These are phyloP conservation scores for Mythimna impura DNA, from an alignment of 2,888 invertebrate species.

Conservation along the genomic window DNA sequence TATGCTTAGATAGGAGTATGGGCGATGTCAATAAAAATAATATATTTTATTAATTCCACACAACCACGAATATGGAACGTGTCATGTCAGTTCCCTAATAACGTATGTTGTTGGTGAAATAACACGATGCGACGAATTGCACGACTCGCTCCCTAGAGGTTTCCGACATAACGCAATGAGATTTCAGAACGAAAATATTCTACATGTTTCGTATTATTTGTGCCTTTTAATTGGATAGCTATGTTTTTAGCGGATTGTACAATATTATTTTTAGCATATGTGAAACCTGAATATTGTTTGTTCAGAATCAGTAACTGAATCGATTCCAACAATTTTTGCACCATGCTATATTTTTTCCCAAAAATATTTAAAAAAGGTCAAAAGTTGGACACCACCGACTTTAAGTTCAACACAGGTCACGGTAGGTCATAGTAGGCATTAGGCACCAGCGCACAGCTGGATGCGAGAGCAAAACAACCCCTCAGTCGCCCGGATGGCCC, in stretches of 20 bases:
- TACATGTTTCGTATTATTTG: background rate
- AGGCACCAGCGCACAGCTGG: background rate
- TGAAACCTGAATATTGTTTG: too few species aligned
- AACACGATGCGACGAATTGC: slow-evolving; percentile 21
- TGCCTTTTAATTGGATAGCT: background rate
- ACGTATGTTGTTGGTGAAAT: slow-evolving; percentile 17
- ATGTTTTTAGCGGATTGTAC: background rate
- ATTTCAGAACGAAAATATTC: background rate
- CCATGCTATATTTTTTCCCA: too few species aligned
- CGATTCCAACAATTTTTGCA: too few species aligned
- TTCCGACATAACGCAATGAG: slow-evolving; percentile 1
- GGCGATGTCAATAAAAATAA: slow-evolving; percentile 1
- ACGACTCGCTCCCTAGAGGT: background rate
- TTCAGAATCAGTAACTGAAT: too few species aligned
- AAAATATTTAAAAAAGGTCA: too few species aligned
- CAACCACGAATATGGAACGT: slow-evolving; percentile 15
- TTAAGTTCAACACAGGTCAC: too few species aligned
- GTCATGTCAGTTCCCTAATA: slow-evolving; percentile 12
- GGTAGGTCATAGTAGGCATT: too few species aligned
- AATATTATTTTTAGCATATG: too few species aligned
- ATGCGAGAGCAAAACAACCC: too few species aligned
- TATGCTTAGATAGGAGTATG: background rate
- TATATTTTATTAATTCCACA: slow-evolving; percentile 8
- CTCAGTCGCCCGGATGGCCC: too few species aligned
- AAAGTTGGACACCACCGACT: too few species aligned